phyloP scores from a whole-genome alignment of 1,140 invertebrate species.

The Drosophila mauritiana region DNA sequence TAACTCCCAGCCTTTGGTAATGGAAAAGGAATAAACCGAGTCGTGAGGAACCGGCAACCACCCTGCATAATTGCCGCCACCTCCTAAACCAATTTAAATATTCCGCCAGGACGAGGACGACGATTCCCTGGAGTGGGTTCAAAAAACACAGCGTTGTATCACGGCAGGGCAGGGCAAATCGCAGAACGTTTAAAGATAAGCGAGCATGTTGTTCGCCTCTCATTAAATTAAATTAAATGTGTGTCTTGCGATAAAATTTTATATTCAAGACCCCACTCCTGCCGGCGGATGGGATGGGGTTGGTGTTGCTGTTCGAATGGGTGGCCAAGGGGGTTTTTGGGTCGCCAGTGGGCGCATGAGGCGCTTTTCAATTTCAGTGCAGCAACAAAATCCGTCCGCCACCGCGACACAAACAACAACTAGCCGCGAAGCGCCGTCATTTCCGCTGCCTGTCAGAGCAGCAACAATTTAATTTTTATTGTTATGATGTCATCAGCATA shows the following conservation, averaged over 20 bases:
- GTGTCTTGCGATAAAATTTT: slow-evolving; percentile 62
- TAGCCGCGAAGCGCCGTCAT: slow-evolving; percentile 52
- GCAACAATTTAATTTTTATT: slow-evolving; percentile 67
- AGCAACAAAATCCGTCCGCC: slow-evolving; percentile 30
- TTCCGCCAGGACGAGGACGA: slow-evolving; percentile 20
- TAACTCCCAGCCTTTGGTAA: slow-evolving; percentile 13
- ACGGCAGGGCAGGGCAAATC: slow-evolving; percentile 36
- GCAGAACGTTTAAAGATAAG: slow-evolving; percentile 55
- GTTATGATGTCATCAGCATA: slow-evolving; percentile 66
- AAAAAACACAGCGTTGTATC: slow-evolving; percentile 21
- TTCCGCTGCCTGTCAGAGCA: slow-evolving; percentile 54
- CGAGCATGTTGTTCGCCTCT: slow-evolving; percentile 53
- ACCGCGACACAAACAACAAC: slow-evolving; percentile 21
- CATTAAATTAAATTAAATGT: slow-evolving; percentile 63
- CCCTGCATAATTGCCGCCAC: slow-evolving; percentile 36
- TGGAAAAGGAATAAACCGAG: slow-evolving; percentile 18
- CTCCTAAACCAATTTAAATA: slow-evolving; percentile 42
- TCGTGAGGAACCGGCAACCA: not conserved
- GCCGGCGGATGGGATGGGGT: not conserved
- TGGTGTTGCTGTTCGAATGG: not conserved
- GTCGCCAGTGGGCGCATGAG: slow-evolving; percentile 35
- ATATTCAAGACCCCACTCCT: slow-evolving; percentile 35
- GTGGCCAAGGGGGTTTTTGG: slow-evolving; percentile 1
- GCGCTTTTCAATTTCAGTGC: slow-evolving; percentile 51
- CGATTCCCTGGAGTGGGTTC: slow-evolving; percentile 12